Conservation (phyloP, 1,140 invertebrate genomes). For the Diorhabda sublineata region DNA sequence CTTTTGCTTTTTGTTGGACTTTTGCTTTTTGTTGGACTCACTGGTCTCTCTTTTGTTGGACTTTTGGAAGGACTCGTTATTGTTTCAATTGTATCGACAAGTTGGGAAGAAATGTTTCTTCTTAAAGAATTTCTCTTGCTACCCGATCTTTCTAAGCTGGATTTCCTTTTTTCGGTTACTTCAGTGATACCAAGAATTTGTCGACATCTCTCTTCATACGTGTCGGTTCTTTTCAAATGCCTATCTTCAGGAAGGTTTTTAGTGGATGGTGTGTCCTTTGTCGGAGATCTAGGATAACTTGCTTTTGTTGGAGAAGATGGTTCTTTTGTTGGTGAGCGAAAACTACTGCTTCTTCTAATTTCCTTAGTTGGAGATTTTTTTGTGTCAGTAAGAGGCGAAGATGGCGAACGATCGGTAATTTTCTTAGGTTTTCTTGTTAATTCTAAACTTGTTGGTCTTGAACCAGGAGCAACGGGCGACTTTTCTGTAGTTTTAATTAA, state of each 20-base stretch:
- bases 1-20: conserved; percentile 17
- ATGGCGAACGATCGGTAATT: conserved; percentile 32
- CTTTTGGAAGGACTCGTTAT: conserved; percentile 33
- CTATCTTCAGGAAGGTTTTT: conserved; percentile 26
- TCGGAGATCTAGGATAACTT: conserved; percentile 5
- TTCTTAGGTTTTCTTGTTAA: conserved; percentile 30
- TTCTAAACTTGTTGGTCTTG: conserved; percentile 29
- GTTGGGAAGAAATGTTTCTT: conserved; percentile 9
- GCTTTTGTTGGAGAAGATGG: conserved; percentile 17
- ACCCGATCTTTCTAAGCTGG: conserved; percentile 27
- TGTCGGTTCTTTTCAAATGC: conserved; percentile 57
- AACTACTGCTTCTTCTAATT: conserved; percentile 18
- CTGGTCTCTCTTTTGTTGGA: conserved; percentile 27
- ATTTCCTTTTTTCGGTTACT: conserved; percentile 33
- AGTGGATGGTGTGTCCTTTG: conserved; percentile 2
- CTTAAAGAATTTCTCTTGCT: conserved; percentile 25
- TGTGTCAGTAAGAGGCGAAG: conserved; percentile 28
- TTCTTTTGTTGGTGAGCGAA: conserved; percentile 25
- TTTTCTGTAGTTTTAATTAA: conserved; percentile 13
- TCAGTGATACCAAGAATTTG: conserved; percentile 60
- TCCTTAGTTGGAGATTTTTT: conserved; percentile 31
- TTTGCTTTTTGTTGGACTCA: conserved; percentile 20
- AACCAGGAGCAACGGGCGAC: conserved; percentile 12
- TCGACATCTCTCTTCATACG: conserved; percentile 65
- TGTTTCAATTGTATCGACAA: not conserved